Percentiles rank a stretch among this genome's conserved stretches.
phyloP scores from a whole-genome alignment of 2,113 vertebrate genomes.

The Leucopsar rothschildi region DNA sequence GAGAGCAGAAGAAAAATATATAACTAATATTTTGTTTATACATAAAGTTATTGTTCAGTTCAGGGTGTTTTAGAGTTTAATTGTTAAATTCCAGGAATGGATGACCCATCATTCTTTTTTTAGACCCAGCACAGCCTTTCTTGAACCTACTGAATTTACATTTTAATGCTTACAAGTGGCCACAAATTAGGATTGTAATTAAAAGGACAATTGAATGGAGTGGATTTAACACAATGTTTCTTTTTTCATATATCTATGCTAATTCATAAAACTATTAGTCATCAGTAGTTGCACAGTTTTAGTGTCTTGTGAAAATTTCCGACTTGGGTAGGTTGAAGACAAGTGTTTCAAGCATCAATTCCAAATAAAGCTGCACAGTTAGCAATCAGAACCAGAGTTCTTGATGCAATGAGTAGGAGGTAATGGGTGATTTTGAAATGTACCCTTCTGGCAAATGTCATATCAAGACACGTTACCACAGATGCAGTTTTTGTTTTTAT shows the following conservation, averaged over 20 bases:
- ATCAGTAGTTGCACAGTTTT: background rate
- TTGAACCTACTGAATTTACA: background rate
- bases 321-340: background rate
- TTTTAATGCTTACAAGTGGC: background rate
- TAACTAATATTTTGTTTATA: background rate
- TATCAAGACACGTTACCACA: background rate
- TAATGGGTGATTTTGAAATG: background rate
- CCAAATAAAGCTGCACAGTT: background rate
- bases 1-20: background rate
- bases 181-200: background rate
- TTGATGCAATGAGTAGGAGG: background rate
- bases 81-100: background rate
- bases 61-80: background rate
- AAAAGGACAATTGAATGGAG: background rate
- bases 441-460: background rate
- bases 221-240: background rate
- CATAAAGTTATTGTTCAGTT: background rate
- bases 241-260: background rate
- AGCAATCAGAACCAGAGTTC: slow-evolving; percentile 13
- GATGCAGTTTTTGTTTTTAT: background rate
- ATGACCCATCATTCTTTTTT: background rate
- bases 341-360: background rate
- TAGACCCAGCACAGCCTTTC: background rate
- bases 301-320: slow-evolving; percentile 4
- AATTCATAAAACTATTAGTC: background rate